phyloP scores from a whole-genome alignment of 2,888 invertebrate genomes.

The Sphaeridia pumilis region DNA sequence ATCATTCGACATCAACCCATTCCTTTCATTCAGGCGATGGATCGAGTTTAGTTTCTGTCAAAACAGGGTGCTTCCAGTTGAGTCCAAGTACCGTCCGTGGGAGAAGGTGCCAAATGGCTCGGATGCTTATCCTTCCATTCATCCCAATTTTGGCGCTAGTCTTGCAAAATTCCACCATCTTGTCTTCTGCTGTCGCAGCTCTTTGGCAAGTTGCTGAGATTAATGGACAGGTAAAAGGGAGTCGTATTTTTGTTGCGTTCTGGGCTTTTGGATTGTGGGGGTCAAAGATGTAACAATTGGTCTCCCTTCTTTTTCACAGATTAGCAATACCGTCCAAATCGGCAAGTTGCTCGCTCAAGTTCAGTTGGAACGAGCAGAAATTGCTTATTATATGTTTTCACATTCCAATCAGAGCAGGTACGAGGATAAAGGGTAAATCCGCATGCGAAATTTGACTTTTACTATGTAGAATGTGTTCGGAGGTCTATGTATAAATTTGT shows the following conservation, averaged over 20 bases:
- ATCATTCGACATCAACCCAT: slow-evolving; percentile 19
- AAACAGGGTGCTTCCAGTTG: slow-evolving; percentile 29
- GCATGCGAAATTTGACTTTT: too few relatives aligned
- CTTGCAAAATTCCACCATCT: slow-evolving; percentile 47
- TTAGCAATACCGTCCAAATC: slow-evolving; percentile 42
- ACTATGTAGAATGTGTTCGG: too few relatives aligned
- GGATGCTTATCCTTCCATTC: slow-evolving; percentile 47
- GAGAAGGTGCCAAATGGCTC: slow-evolving; percentile 13
- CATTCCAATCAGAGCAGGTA: slow-evolving; percentile 19
- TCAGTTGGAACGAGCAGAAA: slow-evolving; percentile 43
- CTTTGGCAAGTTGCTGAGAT: slow-evolving; percentile 44
- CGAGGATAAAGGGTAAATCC: not conserved
- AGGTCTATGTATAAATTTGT: too few relatives aligned
- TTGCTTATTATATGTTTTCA: slow-evolving; percentile 38
- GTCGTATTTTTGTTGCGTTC: too few relatives aligned
- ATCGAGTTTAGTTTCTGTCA: slow-evolving; percentile 12
- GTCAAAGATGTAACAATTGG: too few relatives aligned
- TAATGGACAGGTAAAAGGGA: slow-evolving; percentile 43
- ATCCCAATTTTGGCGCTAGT: slow-evolving; percentile 48
- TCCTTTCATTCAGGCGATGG: slow-evolving; percentile 29
- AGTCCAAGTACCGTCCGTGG: slow-evolving; percentile 38
- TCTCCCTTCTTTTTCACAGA: slow-evolving; percentile 37
- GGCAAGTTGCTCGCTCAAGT: slow-evolving; percentile 43
- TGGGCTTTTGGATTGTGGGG: too few relatives aligned
- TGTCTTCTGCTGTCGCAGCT: slow-evolving; percentile 44